Conservation (phyloP, 2,113 vertebrate species). For the Psittacula cyanocephala region DNA sequence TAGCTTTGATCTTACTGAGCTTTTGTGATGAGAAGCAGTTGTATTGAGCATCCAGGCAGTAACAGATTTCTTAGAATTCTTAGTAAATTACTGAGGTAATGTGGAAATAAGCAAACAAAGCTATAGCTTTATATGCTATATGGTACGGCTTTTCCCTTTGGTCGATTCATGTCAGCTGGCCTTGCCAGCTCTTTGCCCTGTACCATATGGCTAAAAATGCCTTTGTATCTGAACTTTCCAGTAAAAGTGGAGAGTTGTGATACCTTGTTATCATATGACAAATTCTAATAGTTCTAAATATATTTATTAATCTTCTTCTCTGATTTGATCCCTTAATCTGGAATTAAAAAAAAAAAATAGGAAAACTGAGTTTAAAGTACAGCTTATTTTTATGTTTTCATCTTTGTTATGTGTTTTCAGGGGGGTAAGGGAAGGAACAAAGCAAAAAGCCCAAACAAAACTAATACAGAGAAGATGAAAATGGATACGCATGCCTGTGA, state of each 20-base stretch:
- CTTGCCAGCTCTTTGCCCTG: background rate
- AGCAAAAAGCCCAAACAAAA: background rate
- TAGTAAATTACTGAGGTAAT: background rate
- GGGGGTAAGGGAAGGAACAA: background rate
- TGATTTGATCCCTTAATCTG: background rate
- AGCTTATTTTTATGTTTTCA: background rate
- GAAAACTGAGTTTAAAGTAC: background rate
- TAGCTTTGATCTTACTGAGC: background rate
- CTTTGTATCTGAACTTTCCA: background rate
- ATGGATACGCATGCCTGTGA: background rate
- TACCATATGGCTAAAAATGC: background rate
- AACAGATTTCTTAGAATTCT: background rate
- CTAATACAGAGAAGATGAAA: background rate
- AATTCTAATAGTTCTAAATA: background rate
- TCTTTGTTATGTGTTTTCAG: background rate
- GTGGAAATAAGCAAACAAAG: background rate
- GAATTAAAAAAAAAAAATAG: background rate
- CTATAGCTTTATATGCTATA: background rate
- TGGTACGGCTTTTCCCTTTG: background rate
- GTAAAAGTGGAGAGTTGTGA: background rate
- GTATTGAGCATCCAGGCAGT: background rate
- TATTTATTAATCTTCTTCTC: background rate
- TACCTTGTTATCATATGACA: background rate
- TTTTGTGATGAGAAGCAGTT: background rate
- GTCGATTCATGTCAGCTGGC: background rate